Evolutionary conservation across 1,140 invertebrate species (phyloP), one percentile per base, ranked within the genome.

Genomic region (Lordiphosa collinella): DNA sequence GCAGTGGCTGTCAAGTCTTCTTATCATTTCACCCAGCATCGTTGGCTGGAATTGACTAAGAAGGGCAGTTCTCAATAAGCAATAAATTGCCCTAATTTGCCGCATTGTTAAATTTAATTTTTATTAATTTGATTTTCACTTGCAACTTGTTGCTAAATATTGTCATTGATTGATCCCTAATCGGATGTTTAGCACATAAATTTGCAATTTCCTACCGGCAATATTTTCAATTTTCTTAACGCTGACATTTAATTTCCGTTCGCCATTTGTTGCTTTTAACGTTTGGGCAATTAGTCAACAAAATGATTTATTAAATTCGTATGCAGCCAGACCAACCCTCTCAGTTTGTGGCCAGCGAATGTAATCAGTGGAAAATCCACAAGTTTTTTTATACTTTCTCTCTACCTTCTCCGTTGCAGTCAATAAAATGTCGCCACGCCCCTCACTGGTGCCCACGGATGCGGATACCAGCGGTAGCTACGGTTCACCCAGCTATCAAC

Each of bases 401-500:
- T 38, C 37, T 11, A 11, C 18, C 29, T 36, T 44, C 34, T 38
- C 50, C 43, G 53, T 89, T 90, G 41, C 87, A 93, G 92, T 93
- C 58, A 93, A 91, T 66, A 93, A 93, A 90, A 91, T 93, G 89
- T 91, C 92, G 36, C 93, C 93, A 34, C 89, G 92, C 54, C 90
- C 91, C 41, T 91, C 91, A 13, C 66, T 92, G 52, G 91, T 93
- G 49, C 89, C 90, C 1, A 86, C 74, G 50, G 87, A 88, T 34
- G 61, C 80, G 50, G 87, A 88, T 46, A 82, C 69, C 52, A 84
- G 78, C 51, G 73, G 72, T 51, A 72, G 69, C 44, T 74, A 76
- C 11, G 69, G 74, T 51, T 82, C 78, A 10, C 51, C 67, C 62
- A 84, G 76, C 67, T 82, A 82, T 37, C 79, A 87, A 7, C 91